Conservation (phyloP, 2,797 vertebrate species). For the Acipenser oxyrinchus region DNA sequence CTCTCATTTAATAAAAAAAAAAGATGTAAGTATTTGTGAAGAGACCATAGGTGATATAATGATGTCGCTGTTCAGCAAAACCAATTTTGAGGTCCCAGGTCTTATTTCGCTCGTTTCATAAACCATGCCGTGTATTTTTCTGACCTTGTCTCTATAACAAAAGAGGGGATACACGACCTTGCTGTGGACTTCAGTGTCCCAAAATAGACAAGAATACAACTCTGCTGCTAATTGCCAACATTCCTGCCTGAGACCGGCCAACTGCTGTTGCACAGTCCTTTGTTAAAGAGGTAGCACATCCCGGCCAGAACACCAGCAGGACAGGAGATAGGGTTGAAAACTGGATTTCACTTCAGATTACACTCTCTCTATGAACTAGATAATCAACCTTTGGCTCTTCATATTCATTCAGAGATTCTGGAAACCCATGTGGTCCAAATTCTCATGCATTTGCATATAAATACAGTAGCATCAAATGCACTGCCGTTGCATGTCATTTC, state of each 20-base stretch:
- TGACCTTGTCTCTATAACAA: constrained; percentile 40
- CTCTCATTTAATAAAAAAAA: too few relatives aligned
- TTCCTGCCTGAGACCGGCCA: constrained; percentile 42
- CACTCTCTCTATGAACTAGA: too few relatives aligned
- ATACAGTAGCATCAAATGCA: too few relatives aligned
- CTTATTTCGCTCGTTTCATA: too few relatives aligned
- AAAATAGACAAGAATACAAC: constrained; percentile 62
- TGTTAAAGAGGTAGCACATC: constrained; percentile 32
- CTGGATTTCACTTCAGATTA: too few relatives aligned
- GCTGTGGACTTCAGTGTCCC: constrained; percentile 47
- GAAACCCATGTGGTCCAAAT: too few relatives aligned
- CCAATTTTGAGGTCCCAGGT: neutral
- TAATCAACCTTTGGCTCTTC: too few relatives aligned
- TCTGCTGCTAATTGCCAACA: constrained; percentile 51
- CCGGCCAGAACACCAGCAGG: neutral
- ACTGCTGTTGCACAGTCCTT: constrained; percentile 30
- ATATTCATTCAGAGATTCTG: too few relatives aligned
- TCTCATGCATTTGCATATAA: too few relatives aligned
- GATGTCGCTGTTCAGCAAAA: too few relatives aligned
- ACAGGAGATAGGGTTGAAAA: neutral
- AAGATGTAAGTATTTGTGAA: too few relatives aligned
- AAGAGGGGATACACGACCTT: constrained; percentile 40
- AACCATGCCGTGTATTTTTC: constrained; percentile 4
- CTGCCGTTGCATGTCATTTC: neutral
- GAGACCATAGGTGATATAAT: too few relatives aligned